These are phyloP conservation scores for Cyclargus thomasi DNA, from an alignment of 1,140 invertebrate species.

Conservation along the genomic window DNA sequence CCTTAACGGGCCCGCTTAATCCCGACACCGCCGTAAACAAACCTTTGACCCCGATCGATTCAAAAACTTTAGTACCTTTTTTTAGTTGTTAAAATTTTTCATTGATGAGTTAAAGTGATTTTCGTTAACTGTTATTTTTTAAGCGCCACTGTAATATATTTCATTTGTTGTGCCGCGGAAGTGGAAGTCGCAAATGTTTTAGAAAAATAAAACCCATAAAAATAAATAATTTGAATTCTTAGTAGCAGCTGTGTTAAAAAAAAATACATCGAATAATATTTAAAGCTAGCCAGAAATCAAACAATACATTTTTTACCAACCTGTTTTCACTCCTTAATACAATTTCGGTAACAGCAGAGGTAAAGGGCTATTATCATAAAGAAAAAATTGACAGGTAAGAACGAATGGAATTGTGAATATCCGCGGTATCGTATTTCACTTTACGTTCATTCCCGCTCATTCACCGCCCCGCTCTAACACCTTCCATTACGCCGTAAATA, in stretches of 20 bases:
- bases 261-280: no score
- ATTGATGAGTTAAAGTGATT: background rate
- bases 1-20: conserved; percentile 48
- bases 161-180: no score
- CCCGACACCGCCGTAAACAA: conserved; percentile 37
- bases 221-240: no score
- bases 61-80: conserved; percentile 17
- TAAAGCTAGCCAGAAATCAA: background rate
- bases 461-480: conserved; percentile 30
- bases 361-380: conserved; percentile 12
- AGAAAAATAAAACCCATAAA: no score
- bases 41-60: conserved; percentile 31
- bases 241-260: no score
- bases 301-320: background rate
- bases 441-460: conserved; percentile 40
- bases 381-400: conserved; percentile 7
- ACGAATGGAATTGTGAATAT: conserved; percentile 14
- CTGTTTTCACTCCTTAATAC: conserved; percentile 4
- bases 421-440: conserved; percentile 30
- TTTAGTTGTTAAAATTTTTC: background rate
- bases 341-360: conserved; percentile 3
- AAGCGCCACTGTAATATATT: no score
- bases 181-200: no score
- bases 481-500: conserved; percentile 23
- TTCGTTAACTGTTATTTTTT: background rate